A percentile compares a stretch with the other conserved stretches of the same genome.
Conservation (phyloP, 2,113 vertebrate species). For the Lutjanus erythropterus region DNA sequence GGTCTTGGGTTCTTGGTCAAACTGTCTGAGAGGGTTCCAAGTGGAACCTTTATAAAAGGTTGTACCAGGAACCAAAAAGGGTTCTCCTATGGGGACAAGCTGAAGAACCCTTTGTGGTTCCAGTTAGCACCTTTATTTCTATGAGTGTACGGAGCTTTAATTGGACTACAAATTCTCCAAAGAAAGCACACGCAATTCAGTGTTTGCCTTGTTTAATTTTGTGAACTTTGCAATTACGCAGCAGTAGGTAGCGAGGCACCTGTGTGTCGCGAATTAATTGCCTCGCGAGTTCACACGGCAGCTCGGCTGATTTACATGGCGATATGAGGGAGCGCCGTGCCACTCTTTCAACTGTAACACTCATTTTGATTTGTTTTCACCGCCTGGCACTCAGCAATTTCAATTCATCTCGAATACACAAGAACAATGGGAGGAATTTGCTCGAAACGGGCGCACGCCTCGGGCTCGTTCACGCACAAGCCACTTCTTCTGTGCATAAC, state of each 20-base stretch:
- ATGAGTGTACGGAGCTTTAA: slow-evolving; percentile 72
- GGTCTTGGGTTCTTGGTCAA: too few relatives aligned
- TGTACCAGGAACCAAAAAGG: too few relatives aligned
- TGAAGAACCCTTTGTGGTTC: too few relatives aligned
- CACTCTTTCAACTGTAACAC: slow-evolving; percentile 71
- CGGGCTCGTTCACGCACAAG: slow-evolving; percentile 37
- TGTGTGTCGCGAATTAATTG: slow-evolving; percentile 70
- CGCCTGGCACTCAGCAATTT: slow-evolving; percentile 64
- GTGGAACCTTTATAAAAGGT: too few relatives aligned
- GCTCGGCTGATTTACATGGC: slow-evolving; percentile 65
- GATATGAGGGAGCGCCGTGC: slow-evolving; percentile 46
- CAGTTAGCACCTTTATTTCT: too few relatives aligned
- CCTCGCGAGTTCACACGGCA: slow-evolving; percentile 57
- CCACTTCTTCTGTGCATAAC: slow-evolving; percentile 74
- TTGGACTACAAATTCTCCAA: slow-evolving; percentile 70
- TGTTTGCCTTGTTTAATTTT: slow-evolving; percentile 68
- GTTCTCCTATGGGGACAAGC: too few relatives aligned
- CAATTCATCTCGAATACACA: slow-evolving; percentile 63
- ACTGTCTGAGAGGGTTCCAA: too few relatives aligned
- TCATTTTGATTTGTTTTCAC: slow-evolving; percentile 72
- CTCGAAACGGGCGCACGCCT: slow-evolving; percentile 35
- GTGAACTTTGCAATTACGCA: slow-evolving; percentile 72
- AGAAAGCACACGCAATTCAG: slow-evolving; percentile 35
- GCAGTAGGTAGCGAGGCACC: slow-evolving; percentile 51
- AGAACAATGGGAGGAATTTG: slow-evolving; percentile 74